Base-by-base conservation (phyloP, 2,113 vertebrate species). In the Paraplagusia blochii region DNA sequence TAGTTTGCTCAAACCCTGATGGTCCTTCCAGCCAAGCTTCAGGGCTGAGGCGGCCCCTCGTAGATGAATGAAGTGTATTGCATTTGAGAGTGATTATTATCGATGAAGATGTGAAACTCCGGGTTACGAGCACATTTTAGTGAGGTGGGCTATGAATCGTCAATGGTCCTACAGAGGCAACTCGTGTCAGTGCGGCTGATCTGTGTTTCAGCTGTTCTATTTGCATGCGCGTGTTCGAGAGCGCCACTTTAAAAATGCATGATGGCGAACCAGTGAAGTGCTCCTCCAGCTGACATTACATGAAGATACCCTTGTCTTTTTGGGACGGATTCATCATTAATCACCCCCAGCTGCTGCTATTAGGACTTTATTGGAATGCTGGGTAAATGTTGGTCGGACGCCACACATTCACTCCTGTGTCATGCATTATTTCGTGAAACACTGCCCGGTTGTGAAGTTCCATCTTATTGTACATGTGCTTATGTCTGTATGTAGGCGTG, bases 51-150 rank as follows among this genome's bases (percentile, higher is more conserved):
- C 22, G 47, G 63, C 44, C 66, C 60, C 50, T 74, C 46, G 48
- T 63, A 53, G 79, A 77, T 70, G 50, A 22, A 12, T 61, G 18
- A 3, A 45, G 49, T 64, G 49, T 60, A 60, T 39, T 34, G 61
- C 47, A 52, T 63, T 61, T 47, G n/a, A 53, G 47, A 54, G 53
- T 62, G 76, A 78, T 78, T 18, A 78, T 77, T 63, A 65, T 63
- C 62, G 73, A 80, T 76, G 29, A 80, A 80, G 60, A 65, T 60
- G 57, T 58, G 38, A 64, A 74, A 69, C 58, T 58, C 56, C 10
- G 16, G 44, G 18, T 66, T 69, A 74, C 63, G 62, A 71, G 60
- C 51, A 45, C 19, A 16, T 57, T 51, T n/a, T 66, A 34, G 44
- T 2, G 7, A 47, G 56, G 40, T 43, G 44, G n/a, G n/a, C 56